Conservation (phyloP, 2,797 vertebrate genomes). For the Fistularia tabacaria region DNA sequence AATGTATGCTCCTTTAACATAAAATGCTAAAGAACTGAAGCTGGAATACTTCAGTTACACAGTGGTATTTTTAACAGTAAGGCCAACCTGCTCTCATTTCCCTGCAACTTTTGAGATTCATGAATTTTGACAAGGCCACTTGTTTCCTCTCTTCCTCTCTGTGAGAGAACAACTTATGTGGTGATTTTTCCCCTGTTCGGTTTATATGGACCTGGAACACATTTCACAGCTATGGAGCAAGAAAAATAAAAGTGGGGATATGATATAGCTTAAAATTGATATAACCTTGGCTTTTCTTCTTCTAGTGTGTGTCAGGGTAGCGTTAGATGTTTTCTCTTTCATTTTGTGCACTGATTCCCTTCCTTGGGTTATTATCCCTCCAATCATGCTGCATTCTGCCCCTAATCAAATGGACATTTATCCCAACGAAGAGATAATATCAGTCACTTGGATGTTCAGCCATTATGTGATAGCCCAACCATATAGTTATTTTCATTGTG, state of each 20-base stretch:
- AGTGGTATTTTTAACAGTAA: constrained; percentile 9
- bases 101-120: constrained; percentile 41
- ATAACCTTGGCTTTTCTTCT: constrained; percentile 54
- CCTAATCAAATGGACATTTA: constrained; percentile 62
- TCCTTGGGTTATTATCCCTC: constrained; percentile 39
- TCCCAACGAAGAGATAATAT: constrained; percentile 8
- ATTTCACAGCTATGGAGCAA: constrained; percentile 44
- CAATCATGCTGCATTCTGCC: constrained; percentile 38
- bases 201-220: constrained; percentile 36
- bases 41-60: constrained; percentile 1
- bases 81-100: constrained; percentile 7
- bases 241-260: constrained; percentile 36
- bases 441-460: constrained; percentile 44
- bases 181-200: constrained; percentile 47
- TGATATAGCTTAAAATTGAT: constrained; percentile 52
- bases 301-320: constrained; percentile 37
- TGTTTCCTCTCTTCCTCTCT: constrained; percentile 24
- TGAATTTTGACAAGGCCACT: constrained; percentile 57
- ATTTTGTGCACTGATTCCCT: constrained; percentile 42
- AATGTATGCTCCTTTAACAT: background rate
- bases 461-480: constrained; percentile 55
- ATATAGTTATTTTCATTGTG: constrained; percentile 53
- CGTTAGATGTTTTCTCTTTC: constrained; percentile 47
- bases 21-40: background rate
- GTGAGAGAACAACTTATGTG: constrained; percentile 22